Base-by-base conservation (phyloP, 1,140 invertebrate genomes). In the Melitaea cinxia region DNA sequence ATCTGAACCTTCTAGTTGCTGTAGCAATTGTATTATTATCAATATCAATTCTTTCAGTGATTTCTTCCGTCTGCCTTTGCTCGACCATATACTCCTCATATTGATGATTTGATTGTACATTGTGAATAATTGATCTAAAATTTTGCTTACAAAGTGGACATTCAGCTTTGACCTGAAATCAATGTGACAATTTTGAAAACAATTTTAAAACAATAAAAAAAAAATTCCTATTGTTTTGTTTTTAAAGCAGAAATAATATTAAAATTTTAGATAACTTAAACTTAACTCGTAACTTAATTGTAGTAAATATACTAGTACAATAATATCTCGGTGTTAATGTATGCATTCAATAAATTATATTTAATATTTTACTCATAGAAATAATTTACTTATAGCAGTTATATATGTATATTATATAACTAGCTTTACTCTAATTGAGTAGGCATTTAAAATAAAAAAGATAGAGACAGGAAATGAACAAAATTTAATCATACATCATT, bases 91-190 rank as follows among this genome's bases (percentile, higher is more conserved):
- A 97, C 67, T 97, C 94, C 74, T 98, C 97, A 89, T 97, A 98
- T 75, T 98, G 96, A 68, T 95, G 93, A 83, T 95, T 95, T 0
- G 96, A 96, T 69, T 95, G 94, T 2, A 98, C 95, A 94, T 97
- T 98, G 83, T 98, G 96, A 70, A 98, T 96, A 33, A 99, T 98
- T 4, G 95, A 96, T 72, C 94, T 96, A 82, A 99, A 98, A 4
- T 93, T 93, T 79, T 97, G 96, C 76, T 99, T 98, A 89, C 98
- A 99, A 0, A 99, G 90, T 3, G 98, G 98, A 89, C 98, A 99
- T 80, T 97, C 97, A 10, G 97, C 93, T 89, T 98, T 98, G 6
- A 98, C 95, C 93, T 94, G 78, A 14, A 81, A 85, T 42, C 45
- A 33, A 47, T 54, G 5, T 39, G 2, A 15, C 9, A 42, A 17